Evolutionary conservation across 2,888 invertebrate species (phyloP), one percentile per base, ranked within the genome.

Genomic region (Nematopogon swammerdamellus): DNA sequence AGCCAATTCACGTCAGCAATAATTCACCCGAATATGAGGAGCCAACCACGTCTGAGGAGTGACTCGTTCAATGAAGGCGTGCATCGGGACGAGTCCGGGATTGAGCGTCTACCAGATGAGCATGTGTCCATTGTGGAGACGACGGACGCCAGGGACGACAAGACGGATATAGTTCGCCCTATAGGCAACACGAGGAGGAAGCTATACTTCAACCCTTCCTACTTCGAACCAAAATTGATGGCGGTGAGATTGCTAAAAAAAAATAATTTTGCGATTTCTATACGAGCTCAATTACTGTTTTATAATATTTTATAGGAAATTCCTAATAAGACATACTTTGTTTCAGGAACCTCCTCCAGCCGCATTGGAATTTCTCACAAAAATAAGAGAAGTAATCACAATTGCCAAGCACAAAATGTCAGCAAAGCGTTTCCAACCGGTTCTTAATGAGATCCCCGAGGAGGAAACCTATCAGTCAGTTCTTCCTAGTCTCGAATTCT

Each of bases 341-440:
- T 79, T 79, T n/a, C 74, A 92, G 89, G 88, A 92, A 57, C 95
- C 95, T 18, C 95, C 95, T 45, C 90, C 92, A 44, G 92, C 93
- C 49, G 95, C 95, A 19, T 74, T 94, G 57, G 95, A 95, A 68
- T 95, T 95, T 66, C 80, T 95, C 47, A 83, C 86, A 1, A 92
- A 93, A 81, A 92, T 95, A 54, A 85, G 95, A 53, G 93, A 94
- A 80, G 94, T 95, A 5, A 94, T 95, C 58, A 83, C 92, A 44
- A 88, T 94, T 47, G 95, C 95, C 6, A 93, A 93, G 63, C 89
- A 90, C 59, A 93, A 93, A 75, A 92, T 94, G 88, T 84, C 86
- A 43, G 74, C 87, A 0, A 92, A 93, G 69, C 82, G 87, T 51
- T 94, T 90, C 62, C 83, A 87, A 51, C 94, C 94, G 1, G 86